Evolutionary conservation across 2,797 vertebrate species (phyloP).

Genomic region (Coreius guichenoti): DNA sequence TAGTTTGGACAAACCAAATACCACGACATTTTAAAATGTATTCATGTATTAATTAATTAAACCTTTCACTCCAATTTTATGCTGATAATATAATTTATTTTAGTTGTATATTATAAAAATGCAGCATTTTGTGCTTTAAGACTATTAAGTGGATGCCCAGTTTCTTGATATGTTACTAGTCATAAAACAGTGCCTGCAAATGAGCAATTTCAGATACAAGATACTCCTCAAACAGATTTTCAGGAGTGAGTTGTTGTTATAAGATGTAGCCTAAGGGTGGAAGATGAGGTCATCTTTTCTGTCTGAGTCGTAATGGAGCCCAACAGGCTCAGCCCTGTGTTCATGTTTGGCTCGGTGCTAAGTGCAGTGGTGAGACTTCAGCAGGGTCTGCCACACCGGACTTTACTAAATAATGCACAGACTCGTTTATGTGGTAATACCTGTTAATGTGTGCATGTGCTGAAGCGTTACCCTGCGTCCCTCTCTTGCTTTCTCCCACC

Average conservation of each 20-base stretch:
- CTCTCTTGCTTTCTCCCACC: slow-evolving; percentile 56
- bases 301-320: slow-evolving; percentile 41
- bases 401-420: slow-evolving; percentile 61
- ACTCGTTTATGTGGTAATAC: slow-evolving; percentile 45
- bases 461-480: slow-evolving; percentile 50
- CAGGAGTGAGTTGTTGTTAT: slow-evolving; percentile 19
- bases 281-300: slow-evolving; percentile 48
- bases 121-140: not conserved
- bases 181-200: not conserved
- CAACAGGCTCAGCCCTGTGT: slow-evolving; percentile 8
- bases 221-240: slow-evolving; percentile 26
- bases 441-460: slow-evolving; percentile 51
- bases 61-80: not conserved
- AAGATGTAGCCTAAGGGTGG: slow-evolving; percentile 17
- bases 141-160: not conserved
- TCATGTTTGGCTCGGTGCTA: slow-evolving; percentile 48
- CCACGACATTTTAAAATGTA: not conserved
- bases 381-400: slow-evolving; percentile 34
- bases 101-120: not conserved
- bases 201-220: slow-evolving; percentile 2
- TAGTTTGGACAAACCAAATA: not conserved
- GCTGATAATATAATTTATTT: not conserved
- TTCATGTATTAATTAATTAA: not conserved
- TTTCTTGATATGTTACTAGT: not conserved
- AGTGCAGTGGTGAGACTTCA: slow-evolving; percentile 43